phyloP scores from a whole-genome alignment of 2,888 invertebrate genomes.

The Drosophila quasianomalipes region DNA sequence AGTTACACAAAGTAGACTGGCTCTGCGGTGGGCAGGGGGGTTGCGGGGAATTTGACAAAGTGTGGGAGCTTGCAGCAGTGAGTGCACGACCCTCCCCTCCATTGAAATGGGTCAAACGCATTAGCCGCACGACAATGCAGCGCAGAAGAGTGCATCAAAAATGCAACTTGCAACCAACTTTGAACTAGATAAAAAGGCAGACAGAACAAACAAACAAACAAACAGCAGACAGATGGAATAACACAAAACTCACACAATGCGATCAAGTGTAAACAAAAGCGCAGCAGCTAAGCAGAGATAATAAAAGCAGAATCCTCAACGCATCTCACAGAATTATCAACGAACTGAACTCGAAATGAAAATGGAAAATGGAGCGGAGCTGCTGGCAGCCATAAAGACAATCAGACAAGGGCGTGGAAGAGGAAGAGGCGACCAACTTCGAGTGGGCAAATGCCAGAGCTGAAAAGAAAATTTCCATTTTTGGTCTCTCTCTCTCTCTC shows the following conservation, averaged over 20 bases:
- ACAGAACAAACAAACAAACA: conserved; percentile 40
- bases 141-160: conserved; percentile 64
- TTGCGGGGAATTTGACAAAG: conserved; percentile 1
- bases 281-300: conserved; percentile 40
- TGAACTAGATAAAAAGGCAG: conserved; percentile 52
- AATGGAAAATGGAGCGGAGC: conserved; percentile 40
- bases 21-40: neutral
- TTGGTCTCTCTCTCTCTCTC: neutral
- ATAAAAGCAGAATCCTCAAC: conserved; percentile 31
- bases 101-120: conserved; percentile 71
- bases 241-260: conserved; percentile 39
- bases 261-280: conserved; percentile 71
- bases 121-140: conserved; percentile 54
- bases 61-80: conserved; percentile 54
- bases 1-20: conserved; percentile 14
- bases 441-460: conserved; percentile 34
- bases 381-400: conserved; percentile 32
- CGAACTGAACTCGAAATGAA: conserved; percentile 65
- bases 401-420: conserved; percentile 20
- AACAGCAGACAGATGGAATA: conserved; percentile 20
- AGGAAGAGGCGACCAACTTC: conserved; percentile 55
- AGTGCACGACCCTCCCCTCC: conserved; percentile 30
- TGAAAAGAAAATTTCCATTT: conserved; percentile 46
- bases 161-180: conserved; percentile 68
- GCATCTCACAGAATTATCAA: conserved; percentile 57